A percentile compares a stretch with the other conserved stretches of the same genome.
These are phyloP conservation scores for Steinernema khuongi DNA, from an alignment of 1,140 invertebrate genomes.

Conservation along the genomic window DNA sequence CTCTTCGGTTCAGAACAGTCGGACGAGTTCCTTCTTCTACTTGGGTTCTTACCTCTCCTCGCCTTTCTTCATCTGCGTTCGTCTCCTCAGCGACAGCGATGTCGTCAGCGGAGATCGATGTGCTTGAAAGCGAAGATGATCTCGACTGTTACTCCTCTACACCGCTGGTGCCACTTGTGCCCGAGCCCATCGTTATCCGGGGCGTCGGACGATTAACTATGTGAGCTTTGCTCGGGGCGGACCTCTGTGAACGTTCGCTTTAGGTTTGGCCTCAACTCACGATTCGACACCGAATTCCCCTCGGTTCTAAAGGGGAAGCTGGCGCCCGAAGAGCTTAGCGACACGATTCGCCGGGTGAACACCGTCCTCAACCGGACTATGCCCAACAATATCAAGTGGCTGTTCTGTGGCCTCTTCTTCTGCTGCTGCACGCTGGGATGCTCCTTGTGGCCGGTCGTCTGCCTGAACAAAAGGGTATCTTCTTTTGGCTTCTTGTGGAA, in stretches of 20 bases:
- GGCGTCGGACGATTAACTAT: constrained; percentile 51
- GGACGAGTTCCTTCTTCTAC: background rate
- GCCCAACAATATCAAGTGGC: constrained; percentile 43
- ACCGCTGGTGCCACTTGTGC: constrained; percentile 19
- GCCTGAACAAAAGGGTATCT: constrained; percentile 50
- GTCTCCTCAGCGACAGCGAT: background rate
- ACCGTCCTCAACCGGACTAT: constrained; percentile 49
- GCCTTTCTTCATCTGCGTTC: background rate
- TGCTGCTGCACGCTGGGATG: constrained; percentile 58
- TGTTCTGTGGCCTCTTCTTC: constrained; percentile 55
- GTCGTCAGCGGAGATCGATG: constrained; percentile 55
- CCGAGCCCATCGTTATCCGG: constrained; percentile 51
- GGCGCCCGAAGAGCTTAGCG: constrained; percentile 55
- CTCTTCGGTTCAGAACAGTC: background rate
- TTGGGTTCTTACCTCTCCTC: constrained; percentile 10
- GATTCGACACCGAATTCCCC: constrained; percentile 57
- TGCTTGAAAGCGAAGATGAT: constrained; percentile 54
- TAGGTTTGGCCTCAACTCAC: constrained; percentile 57
- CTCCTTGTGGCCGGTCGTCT: constrained; percentile 57
- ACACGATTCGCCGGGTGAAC: constrained; percentile 52
- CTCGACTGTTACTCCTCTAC: constrained; percentile 29
- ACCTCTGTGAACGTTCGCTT: constrained; percentile 24
- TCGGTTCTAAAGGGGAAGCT: constrained; percentile 48
- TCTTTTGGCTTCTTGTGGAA: too few species aligned
- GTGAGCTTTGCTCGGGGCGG: constrained; percentile 40